Percentiles rank a stretch among this genome's conserved stretches.
Evolutionary conservation across 1,140 invertebrate species (phyloP).

Genomic region (Argopecten irradians): DNA sequence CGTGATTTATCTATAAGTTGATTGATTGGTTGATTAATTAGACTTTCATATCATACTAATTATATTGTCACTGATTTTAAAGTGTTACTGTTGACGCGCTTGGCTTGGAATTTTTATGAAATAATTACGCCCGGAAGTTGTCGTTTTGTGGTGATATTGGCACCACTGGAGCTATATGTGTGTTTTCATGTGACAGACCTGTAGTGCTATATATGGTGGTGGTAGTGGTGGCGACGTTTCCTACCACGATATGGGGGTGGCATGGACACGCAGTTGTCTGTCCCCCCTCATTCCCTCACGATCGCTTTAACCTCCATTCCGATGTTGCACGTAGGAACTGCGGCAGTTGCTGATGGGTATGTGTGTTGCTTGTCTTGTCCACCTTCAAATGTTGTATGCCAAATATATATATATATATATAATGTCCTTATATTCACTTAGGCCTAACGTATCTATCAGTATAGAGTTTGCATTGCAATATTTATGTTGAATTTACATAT

Average conservation of each 20-base stretch:
- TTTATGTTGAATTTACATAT: neutral
- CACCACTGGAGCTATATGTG: neutral
- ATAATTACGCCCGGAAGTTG: neutral
- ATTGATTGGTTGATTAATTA: neutral
- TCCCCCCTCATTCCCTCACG: neutral
- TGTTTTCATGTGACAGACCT: neutral
- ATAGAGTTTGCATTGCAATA: neutral
- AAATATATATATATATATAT: slow-evolving; percentile 24
- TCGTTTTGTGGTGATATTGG: neutral
- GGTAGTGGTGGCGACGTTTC: neutral
- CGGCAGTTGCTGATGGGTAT: slow-evolving; percentile 6
- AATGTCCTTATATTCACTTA: neutral
- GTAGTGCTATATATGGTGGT: neutral
- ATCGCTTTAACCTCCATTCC: slow-evolving; percentile 11
- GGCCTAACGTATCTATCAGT: neutral
- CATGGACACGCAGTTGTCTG: neutral
- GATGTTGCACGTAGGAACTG: slow-evolving; percentile 5
- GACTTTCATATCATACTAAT: neutral
- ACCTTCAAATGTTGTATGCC: neutral
- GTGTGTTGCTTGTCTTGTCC: neutral
- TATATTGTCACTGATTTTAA: neutral
- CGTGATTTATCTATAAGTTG: neutral
- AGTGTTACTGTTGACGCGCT: neutral
- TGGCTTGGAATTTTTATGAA: neutral
- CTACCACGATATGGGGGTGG: slow-evolving; percentile 3